Percentiles rank a stretch among this genome's conserved stretches.
phyloP scores from a whole-genome alignment of 2,113 vertebrate genomes.

The Hypanus sabinus region DNA sequence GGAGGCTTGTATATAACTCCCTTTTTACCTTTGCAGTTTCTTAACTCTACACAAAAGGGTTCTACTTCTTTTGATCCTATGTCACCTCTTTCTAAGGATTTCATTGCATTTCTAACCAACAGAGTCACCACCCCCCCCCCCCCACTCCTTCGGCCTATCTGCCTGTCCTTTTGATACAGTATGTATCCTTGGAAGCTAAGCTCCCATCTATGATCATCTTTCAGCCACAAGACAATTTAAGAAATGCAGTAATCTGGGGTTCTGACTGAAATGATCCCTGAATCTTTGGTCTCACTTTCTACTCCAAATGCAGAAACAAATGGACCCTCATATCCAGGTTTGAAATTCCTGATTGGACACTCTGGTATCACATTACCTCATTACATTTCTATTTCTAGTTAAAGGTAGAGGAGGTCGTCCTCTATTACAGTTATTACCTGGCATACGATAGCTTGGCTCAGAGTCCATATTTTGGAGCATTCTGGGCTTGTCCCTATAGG shows the following conservation, averaged over 20 bases:
- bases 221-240: background rate
- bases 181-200: too few relatives aligned
- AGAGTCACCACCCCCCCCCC: too few relatives aligned
- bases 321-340: background rate
- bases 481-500: slow-evolving; percentile 19
- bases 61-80: too few relatives aligned
- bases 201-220: too few relatives aligned
- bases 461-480: background rate
- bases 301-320: background rate
- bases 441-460: background rate
- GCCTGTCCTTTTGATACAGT: too few relatives aligned
- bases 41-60: too few relatives aligned
- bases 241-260: background rate
- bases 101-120: too few relatives aligned
- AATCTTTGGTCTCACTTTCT: background rate
- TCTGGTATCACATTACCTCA: background rate
- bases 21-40: too few relatives aligned
- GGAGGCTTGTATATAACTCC: too few relatives aligned
- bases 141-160: too few relatives aligned
- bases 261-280: background rate
- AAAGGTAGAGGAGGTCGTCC: background rate
- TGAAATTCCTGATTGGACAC: background rate
- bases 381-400: background rate
- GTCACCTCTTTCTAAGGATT: too few relatives aligned
- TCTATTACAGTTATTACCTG: background rate